Base-by-base conservation (phyloP, 2,797 vertebrate species). In the Poeciliopsis presidionis region DNA sequence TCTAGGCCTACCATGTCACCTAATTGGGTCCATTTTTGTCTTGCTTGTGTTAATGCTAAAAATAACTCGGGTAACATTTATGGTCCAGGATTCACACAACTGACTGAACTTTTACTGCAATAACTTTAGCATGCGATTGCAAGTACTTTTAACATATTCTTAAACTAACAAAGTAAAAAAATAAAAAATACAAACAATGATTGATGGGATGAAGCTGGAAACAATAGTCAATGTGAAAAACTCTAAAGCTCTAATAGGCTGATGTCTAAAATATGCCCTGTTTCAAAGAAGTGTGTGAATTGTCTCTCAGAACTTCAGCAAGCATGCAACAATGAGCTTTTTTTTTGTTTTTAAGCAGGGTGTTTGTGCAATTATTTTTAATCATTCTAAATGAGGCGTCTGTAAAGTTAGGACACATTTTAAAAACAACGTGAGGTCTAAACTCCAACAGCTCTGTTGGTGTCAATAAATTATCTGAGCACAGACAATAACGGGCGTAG, bases 261-360 rank as follows among this genome's bases (percentile, higher is more conserved):
- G 1, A 39, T 36, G 55, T 43, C 30, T 45, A 70, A 86, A 57
- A 71, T 73, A 67, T 73, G 63, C 77, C 9, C 70, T 72, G 73
- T 76, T 79, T 81, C 72, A 83, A 73, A 65, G 41, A 53, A 82
- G 57, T 74, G 76, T 36, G 74, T 73, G 65, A 45, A 72, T 81
- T 76, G 88, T 85, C 77, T 75, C 63, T 74, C 57, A 45, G 82
- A 88, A 91, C 81, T 73, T 57, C 59, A 59, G 53, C 86, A 88
- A 72, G 45, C 87, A 81, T 71, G 43, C 16, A 75, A 55, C 25
- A 75, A 65, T 47, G 51, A 61, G 16, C 39, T 43, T 77, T 75
- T 77, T 75, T 28, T 39, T 72, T 82, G 77, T 77, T 81, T 76
- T 39, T 20, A 43, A 72, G 72, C 55, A 71, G 46, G 65, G 47